Base-by-base conservation (phyloP, 2,797 vertebrate species). In the Coranthus polyacanthus region DNA sequence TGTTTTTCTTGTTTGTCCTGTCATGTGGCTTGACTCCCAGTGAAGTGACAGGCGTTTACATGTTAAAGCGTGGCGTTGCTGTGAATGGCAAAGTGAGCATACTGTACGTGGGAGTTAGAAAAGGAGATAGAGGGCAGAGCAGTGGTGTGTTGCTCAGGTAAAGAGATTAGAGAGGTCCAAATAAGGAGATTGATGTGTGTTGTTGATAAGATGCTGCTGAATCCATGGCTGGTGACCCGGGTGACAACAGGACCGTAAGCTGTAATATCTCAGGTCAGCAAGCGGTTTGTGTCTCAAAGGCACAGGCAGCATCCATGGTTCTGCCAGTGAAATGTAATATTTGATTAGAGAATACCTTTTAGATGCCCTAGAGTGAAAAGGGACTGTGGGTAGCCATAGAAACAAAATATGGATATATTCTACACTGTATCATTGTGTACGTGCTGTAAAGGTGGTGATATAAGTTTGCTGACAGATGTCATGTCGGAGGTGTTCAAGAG, bases 81-180 rank as follows among this genome's bases (percentile, higher is more conserved):
- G 12, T 29, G 24, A 57, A 50, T 11, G 8, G 18, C 16, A n/a
- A 47, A 50, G 26, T 34, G 36, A 42, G 45, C 46, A 56, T 29
- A 11, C 34, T 8, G 20, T 54, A 22, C n/a, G 36, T 32, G 42
- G 42, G 50, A 22, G 12, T 46, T 22, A 7, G 21, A 12, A 39
- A 53, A 39, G 24, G n/a, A 50, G 47, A 20, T 15, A 0, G 39
- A 15, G 7, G 24, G 29, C 22, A 13, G 17, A 18, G 7, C 13
- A 32, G 38, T 59, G 0, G 15, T 65, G 36, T 65, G 52, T 68
- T 21, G 26, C 17, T 39, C 2, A 52, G 37, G 39, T 59, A 43
- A 57, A 36, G 47, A 70, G 49, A 77, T 73, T 68, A 82, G 45
- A 61, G 16, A 24, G 58, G 49, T 80, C 64, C 52, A 36, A 54